Evolutionary conservation across 2,113 vertebrate species (phyloP), one percentile per base, ranked within the genome.

Genomic region (Daboia siamensis): DNA sequence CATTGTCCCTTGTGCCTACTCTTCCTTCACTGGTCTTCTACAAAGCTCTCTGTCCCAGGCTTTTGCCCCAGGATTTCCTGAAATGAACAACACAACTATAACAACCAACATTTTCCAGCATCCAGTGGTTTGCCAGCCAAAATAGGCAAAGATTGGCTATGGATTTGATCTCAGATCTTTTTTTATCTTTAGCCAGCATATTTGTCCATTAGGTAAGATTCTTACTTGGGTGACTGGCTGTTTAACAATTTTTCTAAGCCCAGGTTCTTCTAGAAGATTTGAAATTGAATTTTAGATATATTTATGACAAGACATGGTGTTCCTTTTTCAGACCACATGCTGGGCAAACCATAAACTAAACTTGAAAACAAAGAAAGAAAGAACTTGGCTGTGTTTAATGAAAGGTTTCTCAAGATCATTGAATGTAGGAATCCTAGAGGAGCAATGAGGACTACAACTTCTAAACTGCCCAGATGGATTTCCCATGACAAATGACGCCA

Each of bases 401-500:
- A 96, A 96, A 95, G 94, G 94, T 64, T 95, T 97, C 97, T 97
- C 95, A 94, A 93, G 93, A 64, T 94, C 93, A 94, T 96, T 97
- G 93, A 96, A 97, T 97, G 95, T 97, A 96, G 96, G 96, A 97
- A 94, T 97, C 97, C 96, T 90, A 91, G 96, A 97, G 96, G 96
- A 94, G 96, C 95, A 96, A 97, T 96, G 97, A 95, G 97, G 97
- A 96, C 97, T 96, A 97, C 97, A 80, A 80, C 96, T 96, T 97
- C 98, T 98, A 52, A 98, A 80, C 74, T 96, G 98, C 97, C 97
- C 94, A 96, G 97, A 97, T 97, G 98, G 98, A 98, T 98, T 98
- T 99, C 98, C 98, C 98, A 98, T 98, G 98, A 98, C 98, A 98
- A 98, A 98, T 96, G 95, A 97, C 97, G 98, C 96, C 98, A 97